Evolutionary conservation across 2,888 invertebrate species (phyloP).

Genomic region (Cenopis cana): DNA sequence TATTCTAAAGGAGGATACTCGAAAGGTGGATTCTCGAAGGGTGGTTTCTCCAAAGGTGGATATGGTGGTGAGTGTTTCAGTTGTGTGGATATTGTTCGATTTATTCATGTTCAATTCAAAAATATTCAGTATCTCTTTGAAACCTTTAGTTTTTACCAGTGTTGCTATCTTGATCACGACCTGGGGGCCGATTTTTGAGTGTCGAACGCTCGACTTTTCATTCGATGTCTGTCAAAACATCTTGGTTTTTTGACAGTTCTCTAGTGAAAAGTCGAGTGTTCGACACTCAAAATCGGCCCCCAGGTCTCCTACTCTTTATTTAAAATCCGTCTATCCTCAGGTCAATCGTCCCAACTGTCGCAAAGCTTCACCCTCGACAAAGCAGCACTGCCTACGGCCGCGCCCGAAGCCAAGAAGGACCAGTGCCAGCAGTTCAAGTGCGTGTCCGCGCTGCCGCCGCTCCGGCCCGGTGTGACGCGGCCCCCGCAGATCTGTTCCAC

Average conservation of each 20-base stretch:
- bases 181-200: too few species aligned
- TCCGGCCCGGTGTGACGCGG: constrained; percentile 60
- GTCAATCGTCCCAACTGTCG: constrained; percentile 55
- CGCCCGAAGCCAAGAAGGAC: constrained; percentile 51
- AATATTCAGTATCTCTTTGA: too few species aligned
- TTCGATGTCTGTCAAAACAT: too few species aligned
- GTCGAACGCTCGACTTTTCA: too few species aligned
- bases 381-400: constrained; percentile 52
- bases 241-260: too few species aligned
- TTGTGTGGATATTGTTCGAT: too few species aligned
- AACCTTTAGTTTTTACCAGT: too few species aligned
- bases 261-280: too few species aligned
- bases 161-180: too few species aligned
- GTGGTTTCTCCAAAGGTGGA: constrained; percentile 61
- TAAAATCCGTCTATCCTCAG: constrained; percentile 48
- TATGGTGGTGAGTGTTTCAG: constrained; percentile 14
- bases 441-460: constrained; percentile 77
- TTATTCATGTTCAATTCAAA: too few species aligned
- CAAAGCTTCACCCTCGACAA: constrained; percentile 71
- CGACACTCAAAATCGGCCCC: too few species aligned
- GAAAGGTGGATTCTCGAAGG: constrained; percentile 62
- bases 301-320: background rate
- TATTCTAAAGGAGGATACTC: constrained; percentile 57
- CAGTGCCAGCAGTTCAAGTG: constrained; percentile 85
- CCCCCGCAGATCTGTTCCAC: constrained; percentile 72